These are phyloP conservation scores for Eueremaeus valkanovi DNA, from an alignment of 2,888 invertebrate genomes.

Conservation along the genomic window DNA sequence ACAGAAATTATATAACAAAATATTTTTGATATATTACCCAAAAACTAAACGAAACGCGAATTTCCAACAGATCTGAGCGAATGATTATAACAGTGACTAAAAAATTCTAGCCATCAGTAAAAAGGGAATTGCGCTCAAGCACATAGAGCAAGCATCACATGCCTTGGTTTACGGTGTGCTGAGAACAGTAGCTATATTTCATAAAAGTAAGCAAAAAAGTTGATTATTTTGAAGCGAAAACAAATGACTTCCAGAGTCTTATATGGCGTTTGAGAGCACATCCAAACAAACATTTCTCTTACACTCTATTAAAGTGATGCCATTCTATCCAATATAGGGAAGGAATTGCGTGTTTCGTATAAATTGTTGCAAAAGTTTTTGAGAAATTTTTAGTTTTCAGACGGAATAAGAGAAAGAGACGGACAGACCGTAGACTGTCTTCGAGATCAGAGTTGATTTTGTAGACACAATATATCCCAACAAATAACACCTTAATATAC, in stretches of 20 bases:
- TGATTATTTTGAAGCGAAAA: background rate
- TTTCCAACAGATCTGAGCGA: background rate
- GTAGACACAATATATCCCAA: background rate
- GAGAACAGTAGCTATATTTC: background rate
- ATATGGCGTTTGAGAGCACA: constrained; percentile 15
- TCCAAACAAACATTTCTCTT: background rate
- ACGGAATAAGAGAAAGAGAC: background rate
- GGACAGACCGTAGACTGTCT: background rate
- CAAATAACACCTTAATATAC: constrained; percentile 21
- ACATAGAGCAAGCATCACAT: background rate
- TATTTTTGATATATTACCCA: background rate
- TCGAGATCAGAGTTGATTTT: constrained; percentile 5
- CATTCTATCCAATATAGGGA: background rate
- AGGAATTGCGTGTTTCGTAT: constrained; percentile 26
- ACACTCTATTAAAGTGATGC: background rate
- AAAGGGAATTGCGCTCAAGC: background rate
- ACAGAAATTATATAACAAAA: background rate
- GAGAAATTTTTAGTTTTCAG: background rate
- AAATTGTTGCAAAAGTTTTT: constrained; percentile 5
- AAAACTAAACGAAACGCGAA: background rate
- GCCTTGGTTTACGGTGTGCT: background rate
- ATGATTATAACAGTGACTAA: background rate
- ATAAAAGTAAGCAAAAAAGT: background rate
- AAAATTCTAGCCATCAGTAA: background rate
- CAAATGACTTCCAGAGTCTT: constrained; percentile 6